phyloP scores from a whole-genome alignment of 2,888 invertebrate species.

The Brenthis hecate region DNA sequence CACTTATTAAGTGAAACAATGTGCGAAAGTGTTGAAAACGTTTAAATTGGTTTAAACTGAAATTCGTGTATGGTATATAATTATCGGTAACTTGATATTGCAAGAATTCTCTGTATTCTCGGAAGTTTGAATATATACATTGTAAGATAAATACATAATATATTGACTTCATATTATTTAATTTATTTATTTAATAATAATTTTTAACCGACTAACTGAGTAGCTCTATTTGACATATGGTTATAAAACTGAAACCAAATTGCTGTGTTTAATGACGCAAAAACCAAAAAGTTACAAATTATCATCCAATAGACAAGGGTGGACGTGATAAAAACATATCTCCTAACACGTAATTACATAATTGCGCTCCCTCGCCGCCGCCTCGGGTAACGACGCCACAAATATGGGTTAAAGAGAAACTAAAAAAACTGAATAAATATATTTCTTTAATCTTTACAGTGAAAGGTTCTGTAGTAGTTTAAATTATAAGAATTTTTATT shows the following conservation, averaged over 20 bases:
- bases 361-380: slow-evolving; percentile 72
- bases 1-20: slow-evolving; percentile 44
- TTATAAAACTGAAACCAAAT: slow-evolving; percentile 28
- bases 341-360: slow-evolving; percentile 82
- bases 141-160: background rate
- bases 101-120: background rate
- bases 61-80: slow-evolving; percentile 14
- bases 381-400: slow-evolving; percentile 75
- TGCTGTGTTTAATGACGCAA: slow-evolving; percentile 51
- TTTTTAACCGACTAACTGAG: no score
- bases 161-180: no score
- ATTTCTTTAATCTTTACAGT: slow-evolving; percentile 44
- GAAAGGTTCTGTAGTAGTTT: slow-evolving; percentile 1
- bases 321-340: slow-evolving; percentile 83
- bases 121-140: background rate
- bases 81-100: slow-evolving; percentile 2
- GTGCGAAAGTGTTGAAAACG: slow-evolving; percentile 40
- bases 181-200: no score
- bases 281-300: slow-evolving; percentile 76
- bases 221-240: slow-evolving; percentile 33
- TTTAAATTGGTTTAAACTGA: slow-evolving; percentile 22
- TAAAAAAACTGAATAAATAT: slow-evolving; percentile 58
- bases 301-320: slow-evolving; percentile 79
- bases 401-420: slow-evolving; percentile 71
- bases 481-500: background rate